Percentiles rank a stretch among this genome's conserved stretches.
These are phyloP conservation scores for Colletes collaris DNA, from an alignment of 2,888 invertebrate species.

Conservation along the genomic window DNA sequence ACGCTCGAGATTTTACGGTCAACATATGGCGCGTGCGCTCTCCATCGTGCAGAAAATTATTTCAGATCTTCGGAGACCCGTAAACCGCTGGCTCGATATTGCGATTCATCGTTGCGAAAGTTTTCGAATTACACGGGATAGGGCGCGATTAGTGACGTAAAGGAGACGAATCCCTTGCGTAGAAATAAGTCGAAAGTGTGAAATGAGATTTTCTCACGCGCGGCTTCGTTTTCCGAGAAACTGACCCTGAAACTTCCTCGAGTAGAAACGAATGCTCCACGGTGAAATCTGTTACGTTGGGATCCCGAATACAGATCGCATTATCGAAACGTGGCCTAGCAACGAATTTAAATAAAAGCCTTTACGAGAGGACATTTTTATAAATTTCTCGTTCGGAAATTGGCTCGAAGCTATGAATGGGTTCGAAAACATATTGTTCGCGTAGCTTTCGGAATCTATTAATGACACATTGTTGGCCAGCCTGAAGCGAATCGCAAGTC, in stretches of 20 bases:
- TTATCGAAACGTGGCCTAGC: no score
- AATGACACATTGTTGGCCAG: conserved; percentile 20
- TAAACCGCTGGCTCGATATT: background rate
- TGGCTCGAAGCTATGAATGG: background rate
- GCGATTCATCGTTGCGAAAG: conserved; percentile 6
- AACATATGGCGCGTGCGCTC: conserved; percentile 64
- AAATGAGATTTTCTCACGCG: background rate
- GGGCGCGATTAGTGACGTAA: background rate
- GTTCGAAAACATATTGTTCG: no score
- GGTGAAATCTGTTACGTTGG: no score
- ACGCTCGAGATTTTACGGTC: conserved; percentile 40
- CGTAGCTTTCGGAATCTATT: conserved; percentile 32
- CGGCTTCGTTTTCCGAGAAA: background rate
- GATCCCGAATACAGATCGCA: no score
- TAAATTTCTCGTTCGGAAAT: no score
- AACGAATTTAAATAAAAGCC: no score
- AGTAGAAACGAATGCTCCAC: no score
- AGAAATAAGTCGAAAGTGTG: background rate
- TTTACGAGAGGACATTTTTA: no score
- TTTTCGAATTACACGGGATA: background rate
- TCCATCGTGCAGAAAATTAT: conserved; percentile 26
- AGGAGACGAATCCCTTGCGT: background rate
- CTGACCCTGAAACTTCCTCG: no score
- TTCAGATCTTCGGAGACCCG: conserved; percentile 3
- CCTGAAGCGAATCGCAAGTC: conserved; percentile 56